phyloP scores from a whole-genome alignment of 2,888 invertebrate species.

The Amblyjoppa fuscipennis region DNA sequence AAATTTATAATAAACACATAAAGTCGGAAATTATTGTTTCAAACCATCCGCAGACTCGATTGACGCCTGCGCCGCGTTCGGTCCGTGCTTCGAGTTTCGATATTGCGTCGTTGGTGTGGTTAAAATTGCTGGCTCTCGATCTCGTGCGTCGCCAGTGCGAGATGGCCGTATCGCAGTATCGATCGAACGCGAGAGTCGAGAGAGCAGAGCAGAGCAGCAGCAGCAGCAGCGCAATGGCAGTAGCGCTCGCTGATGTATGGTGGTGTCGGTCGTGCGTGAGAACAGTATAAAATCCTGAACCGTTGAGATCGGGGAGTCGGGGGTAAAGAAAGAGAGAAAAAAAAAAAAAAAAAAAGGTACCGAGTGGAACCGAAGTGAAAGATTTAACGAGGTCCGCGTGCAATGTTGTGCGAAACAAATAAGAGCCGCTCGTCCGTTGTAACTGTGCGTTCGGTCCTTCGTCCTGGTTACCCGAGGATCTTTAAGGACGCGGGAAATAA shows the following conservation, averaged over 20 bases:
- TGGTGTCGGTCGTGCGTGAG: slow-evolving; percentile 58
- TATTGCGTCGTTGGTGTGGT: neutral
- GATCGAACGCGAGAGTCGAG: slow-evolving; percentile 7
- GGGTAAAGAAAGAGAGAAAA: neutral
- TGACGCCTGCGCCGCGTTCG: neutral
- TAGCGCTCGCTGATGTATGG: slow-evolving; percentile 17
- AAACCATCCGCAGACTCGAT: neutral
- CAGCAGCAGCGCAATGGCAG: neutral
- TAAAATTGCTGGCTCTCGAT: slow-evolving; percentile 10
- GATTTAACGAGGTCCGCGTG: slow-evolving; percentile 32
- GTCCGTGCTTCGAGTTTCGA: slow-evolving; percentile 2
- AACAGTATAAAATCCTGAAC: slow-evolving; percentile 48
- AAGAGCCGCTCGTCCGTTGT: slow-evolving; percentile 62
- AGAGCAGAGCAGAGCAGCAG: neutral
- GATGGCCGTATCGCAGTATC: slow-evolving; percentile 28
- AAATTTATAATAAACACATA: too few species aligned
- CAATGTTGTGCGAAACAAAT: slow-evolving; percentile 59
- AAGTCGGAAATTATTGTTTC: neutral
- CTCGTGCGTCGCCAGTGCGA: slow-evolving; percentile 1
- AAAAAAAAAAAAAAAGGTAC: slow-evolving; percentile 14
- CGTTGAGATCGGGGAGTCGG: slow-evolving; percentile 2
- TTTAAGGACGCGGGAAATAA: slow-evolving; percentile 52
- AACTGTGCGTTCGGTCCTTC: slow-evolving; percentile 9
- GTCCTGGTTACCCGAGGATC: slow-evolving; percentile 55
- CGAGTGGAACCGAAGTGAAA: neutral